These are phyloP conservation scores for Sisyra nigra DNA, from an alignment of 2,888 invertebrate species.

Conservation along the genomic window DNA sequence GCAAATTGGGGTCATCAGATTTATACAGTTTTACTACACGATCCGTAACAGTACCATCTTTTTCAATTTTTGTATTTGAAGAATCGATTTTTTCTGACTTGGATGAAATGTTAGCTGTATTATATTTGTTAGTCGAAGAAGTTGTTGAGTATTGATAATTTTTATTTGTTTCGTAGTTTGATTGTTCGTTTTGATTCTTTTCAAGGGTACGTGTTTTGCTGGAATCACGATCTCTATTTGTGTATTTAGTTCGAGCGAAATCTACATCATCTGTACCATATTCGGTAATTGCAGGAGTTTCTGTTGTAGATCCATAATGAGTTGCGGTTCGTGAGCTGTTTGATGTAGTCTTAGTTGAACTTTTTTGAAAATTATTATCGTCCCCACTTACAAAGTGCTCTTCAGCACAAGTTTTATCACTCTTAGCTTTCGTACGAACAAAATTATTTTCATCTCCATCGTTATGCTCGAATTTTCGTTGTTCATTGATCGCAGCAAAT, in stretches of 20 bases:
- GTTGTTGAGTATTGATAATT: no score
- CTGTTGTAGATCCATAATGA: conserved; percentile 14
- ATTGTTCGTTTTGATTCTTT: no score
- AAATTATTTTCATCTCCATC: conserved; percentile 37
- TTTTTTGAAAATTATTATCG: conserved; percentile 27
- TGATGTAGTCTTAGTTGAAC: conserved; percentile 20
- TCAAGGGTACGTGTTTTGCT: no score
- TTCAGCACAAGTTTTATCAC: conserved; percentile 29
- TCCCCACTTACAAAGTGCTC: conserved; percentile 35
- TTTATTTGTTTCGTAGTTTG: no score
- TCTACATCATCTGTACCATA: not conserved
- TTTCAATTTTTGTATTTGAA: not conserved
- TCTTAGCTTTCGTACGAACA: conserved; percentile 29
- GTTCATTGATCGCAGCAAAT: conserved; percentile 45
- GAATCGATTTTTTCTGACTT: no score
- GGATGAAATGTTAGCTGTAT: no score
- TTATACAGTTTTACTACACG: conserved; percentile 7
- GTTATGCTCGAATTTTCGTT: conserved; percentile 34
- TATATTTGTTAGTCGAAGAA: no score
- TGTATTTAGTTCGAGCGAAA: not conserved
- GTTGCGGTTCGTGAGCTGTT: conserved; percentile 21
- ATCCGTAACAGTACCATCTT: not conserved
- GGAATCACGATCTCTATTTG: no score
- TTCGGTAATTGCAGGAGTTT: not conserved
- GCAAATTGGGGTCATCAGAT: conserved; percentile 13